phyloP scores from a whole-genome alignment of 2,113 vertebrate genomes.

The Thryonomys swinderianus region DNA sequence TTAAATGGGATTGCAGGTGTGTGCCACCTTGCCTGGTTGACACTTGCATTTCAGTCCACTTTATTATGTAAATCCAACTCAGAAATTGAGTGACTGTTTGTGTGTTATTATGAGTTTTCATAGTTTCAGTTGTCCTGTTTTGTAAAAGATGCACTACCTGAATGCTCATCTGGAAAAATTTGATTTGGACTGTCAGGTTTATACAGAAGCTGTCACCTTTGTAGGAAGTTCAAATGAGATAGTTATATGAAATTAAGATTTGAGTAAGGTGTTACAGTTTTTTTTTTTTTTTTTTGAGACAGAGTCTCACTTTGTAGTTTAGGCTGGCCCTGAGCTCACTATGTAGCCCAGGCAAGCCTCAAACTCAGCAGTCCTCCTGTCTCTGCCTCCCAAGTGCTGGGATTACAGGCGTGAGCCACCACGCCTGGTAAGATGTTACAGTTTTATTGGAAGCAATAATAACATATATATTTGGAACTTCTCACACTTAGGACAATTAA shows the following conservation, averaged over 20 bases:
- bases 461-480: not conserved
- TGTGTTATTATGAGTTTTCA: not conserved
- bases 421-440: not conserved
- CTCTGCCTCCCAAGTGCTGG: too few species aligned
- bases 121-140: conserved; percentile 13
- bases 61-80: not conserved
- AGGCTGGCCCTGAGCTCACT: too few species aligned
- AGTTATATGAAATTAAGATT: not conserved
- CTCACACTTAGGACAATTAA: not conserved
- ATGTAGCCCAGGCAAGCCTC: too few species aligned
- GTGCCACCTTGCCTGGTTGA: not conserved
- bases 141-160: not conserved
- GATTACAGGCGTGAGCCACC: too few species aligned
- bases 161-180: not conserved
- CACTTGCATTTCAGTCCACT: not conserved
- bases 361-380: too few species aligned
- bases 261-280: not conserved
- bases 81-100: not conserved
- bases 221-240: not conserved
- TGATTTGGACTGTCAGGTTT: not conserved
- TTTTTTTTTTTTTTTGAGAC: too few species aligned
- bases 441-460: not conserved
- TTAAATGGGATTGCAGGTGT: not conserved
- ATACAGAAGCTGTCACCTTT: not conserved
- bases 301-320: too few species aligned